Conservation (phyloP, 1,140 invertebrate genomes). For the Pogonomyrmex californicus region DNA sequence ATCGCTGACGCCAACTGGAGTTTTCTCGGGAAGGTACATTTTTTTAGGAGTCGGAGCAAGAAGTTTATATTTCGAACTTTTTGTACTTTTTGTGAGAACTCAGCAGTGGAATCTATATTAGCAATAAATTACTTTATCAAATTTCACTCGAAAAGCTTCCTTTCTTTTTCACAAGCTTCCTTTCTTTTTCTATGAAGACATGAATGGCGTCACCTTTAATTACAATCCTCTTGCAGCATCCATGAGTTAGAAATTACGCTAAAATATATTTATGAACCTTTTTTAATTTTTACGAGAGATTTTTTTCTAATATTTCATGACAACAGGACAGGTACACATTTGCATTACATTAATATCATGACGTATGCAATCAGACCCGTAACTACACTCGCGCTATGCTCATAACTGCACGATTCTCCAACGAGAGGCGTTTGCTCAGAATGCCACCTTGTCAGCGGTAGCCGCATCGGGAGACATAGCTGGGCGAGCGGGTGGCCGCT, state of each 20-base stretch:
- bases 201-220: neutral
- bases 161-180: neutral
- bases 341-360: neutral
- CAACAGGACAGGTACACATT: neutral
- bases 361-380: neutral
- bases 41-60: neutral
- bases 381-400: neutral
- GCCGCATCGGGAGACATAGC: conserved; percentile 44
- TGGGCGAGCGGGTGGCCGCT: conserved; percentile 28
- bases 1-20: neutral
- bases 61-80: neutral
- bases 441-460: conserved; percentile 58
- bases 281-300: neutral
- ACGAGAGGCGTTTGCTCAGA: conserved; percentile 51
- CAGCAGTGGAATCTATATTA: neutral
- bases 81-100: neutral
- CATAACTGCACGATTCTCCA: conserved; percentile 35
- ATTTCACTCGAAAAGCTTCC: neutral
- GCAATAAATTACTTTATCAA: neutral
- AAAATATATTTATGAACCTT: neutral
- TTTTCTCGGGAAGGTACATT: neutral
- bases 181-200: neutral
- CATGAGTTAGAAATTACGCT: neutral
- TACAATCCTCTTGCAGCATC: neutral
- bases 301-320: neutral